Percentiles rank a stretch among this genome's conserved stretches.
Evolutionary conservation across 2,888 invertebrate species (phyloP).

Genomic region (Nomada lathburiana): DNA sequence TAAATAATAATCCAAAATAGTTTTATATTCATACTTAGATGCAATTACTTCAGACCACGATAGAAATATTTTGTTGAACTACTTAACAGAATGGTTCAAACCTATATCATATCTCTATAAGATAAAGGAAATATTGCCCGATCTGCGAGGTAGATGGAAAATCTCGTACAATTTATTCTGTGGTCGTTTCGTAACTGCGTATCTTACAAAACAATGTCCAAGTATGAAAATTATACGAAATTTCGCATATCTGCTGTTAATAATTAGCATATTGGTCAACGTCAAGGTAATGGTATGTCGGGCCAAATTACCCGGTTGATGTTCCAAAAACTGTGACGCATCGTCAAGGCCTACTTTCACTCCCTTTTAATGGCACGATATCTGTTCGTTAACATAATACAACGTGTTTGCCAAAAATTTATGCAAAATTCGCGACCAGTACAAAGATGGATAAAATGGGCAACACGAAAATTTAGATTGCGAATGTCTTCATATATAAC

Average conservation of each 20-base stretch:
- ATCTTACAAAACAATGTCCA: background rate
- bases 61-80: background rate
- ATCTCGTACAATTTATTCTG: background rate
- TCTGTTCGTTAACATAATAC: conserved; percentile 2
- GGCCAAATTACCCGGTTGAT: conserved; percentile 29
- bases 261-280: conserved; percentile 17
- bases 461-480: background rate
- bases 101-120: no score
- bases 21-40: no score
- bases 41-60: background rate
- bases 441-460: background rate
- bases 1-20: no score
- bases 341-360: conserved; percentile 32
- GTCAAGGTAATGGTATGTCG: conserved; percentile 13
- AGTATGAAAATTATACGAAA: background rate
- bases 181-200: background rate
- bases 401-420: background rate
- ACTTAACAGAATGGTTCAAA: background rate
- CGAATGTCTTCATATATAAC: background rate
- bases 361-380: conserved; percentile 31
- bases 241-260: background rate
- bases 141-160: background rate
- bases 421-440: background rate
- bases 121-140: background rate
- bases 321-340: conserved; percentile 31